Evolutionary conservation across 1,140 invertebrate species (phyloP).

Genomic region (Drosophila auraria): DNA sequence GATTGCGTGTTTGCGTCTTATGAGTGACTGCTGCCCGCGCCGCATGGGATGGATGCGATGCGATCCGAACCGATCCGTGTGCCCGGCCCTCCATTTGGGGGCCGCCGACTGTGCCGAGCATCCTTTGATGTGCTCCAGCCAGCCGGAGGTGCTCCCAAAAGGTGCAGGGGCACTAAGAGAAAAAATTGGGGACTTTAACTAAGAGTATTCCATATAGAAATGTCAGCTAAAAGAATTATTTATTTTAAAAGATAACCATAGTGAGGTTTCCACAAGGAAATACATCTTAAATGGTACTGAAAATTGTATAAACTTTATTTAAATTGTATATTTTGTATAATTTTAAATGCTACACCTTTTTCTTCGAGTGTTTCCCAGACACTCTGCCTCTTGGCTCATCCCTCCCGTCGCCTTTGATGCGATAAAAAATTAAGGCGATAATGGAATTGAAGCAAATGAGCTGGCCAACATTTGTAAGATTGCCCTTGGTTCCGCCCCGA

Average conservation of each 20-base stretch:
- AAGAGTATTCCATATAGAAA: too few relatives aligned
- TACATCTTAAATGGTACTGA: rapidly evolving
- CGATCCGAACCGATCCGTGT: constrained; percentile 20
- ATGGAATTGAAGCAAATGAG: constrained; percentile 85
- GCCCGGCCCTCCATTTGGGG: constrained; percentile 51
- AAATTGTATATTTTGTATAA: not conserved
- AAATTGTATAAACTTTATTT: not conserved
- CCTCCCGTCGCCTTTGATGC: constrained; percentile 69
- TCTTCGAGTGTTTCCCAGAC: constrained; percentile 7
- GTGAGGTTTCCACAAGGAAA: not conserved
- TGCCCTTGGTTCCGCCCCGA: constrained; percentile 26
- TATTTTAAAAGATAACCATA: not conserved
- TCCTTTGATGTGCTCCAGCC: constrained; percentile 74
- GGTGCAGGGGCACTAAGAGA: constrained; percentile 19
- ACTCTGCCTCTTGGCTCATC: constrained; percentile 15
- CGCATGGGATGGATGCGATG: constrained; percentile 54
- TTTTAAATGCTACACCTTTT: not conserved
- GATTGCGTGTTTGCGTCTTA: constrained; percentile 73
- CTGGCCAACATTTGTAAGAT: constrained; percentile 81
- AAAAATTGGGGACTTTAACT: not conserved
- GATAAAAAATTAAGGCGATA: constrained; percentile 85
- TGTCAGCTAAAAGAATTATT: not conserved
- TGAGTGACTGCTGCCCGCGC: constrained; percentile 80
- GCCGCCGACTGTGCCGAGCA: constrained; percentile 79
- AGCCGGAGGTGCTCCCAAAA: constrained; percentile 37